Conservation (phyloP, 2,113 vertebrate genomes). For the Pithys albifrons region DNA sequence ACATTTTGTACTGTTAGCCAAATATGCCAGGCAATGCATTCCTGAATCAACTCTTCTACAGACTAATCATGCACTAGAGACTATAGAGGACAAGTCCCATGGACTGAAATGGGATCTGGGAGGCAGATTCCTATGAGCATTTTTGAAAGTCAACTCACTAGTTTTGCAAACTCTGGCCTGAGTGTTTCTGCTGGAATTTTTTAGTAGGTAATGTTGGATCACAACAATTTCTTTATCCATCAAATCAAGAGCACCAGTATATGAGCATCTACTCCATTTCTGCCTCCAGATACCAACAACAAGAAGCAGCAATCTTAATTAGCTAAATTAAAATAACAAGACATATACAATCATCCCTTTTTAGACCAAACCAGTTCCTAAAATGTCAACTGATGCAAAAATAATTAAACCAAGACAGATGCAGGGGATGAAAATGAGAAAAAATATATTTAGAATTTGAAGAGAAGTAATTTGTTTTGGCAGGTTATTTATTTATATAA, state of each 20-base stretch:
- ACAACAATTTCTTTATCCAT: background rate
- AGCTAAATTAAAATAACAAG: conserved; percentile 75
- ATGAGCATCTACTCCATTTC: conserved; percentile 26
- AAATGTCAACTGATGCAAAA: conserved; percentile 79
- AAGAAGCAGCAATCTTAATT: conserved; percentile 73
- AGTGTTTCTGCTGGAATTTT: background rate
- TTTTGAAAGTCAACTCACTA: background rate
- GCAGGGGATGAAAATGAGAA: conserved; percentile 66
- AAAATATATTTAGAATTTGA: conserved; percentile 77
- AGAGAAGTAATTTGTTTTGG: conserved; percentile 78
- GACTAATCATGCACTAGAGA: background rate
- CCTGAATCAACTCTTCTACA: background rate
- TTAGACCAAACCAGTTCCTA: conserved; percentile 70
- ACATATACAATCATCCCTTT: conserved; percentile 70
- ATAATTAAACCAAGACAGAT: conserved; percentile 79
- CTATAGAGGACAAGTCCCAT: background rate
- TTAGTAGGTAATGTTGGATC: background rate
- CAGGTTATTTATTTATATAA: conserved; percentile 83
- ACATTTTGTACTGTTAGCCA: background rate
- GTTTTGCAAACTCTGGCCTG: background rate
- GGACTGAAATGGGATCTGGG: background rate
- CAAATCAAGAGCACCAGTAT: background rate
- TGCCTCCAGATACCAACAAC: conserved; percentile 53
- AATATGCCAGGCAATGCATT: background rate
- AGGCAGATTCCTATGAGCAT: background rate